phyloP scores from a whole-genome alignment of 2,888 invertebrate species.

The Cyrtodaria siliqua region DNA sequence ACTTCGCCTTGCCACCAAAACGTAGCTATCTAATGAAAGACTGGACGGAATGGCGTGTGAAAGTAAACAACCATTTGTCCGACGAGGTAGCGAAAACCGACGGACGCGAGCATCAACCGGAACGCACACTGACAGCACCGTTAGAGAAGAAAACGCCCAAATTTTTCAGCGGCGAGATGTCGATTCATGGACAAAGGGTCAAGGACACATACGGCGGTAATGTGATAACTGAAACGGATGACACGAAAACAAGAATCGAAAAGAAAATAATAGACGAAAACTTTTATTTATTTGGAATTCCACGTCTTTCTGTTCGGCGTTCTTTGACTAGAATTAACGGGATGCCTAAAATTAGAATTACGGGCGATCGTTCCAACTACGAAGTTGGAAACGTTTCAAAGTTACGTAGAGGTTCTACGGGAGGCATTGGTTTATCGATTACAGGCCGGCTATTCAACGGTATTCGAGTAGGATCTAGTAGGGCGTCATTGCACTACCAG shows the following conservation, averaged over 20 bases:
- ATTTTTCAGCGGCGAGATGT: conserved; percentile 36
- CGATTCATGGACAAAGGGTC: conserved; percentile 27
- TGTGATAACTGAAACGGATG: conserved; percentile 21
- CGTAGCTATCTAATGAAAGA: conserved; percentile 22
- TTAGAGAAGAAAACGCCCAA: conserved; percentile 23
- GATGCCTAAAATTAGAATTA: no score
- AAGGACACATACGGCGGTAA: conserved; percentile 39
- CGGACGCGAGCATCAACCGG: background rate
- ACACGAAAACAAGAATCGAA: conserved; percentile 4
- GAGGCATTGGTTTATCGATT: no score
- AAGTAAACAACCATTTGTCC: conserved; percentile 21
- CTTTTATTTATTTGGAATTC: conserved; percentile 48
- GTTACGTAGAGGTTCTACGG: no score
- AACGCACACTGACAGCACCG: conserved; percentile 9
- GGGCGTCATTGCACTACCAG: no score
- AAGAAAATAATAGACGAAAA: conserved; percentile 48
- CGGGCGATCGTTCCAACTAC: no score
- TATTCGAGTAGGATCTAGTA: no score
- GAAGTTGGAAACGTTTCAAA: no score
- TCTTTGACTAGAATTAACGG: background rate
- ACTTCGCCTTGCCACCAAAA: conserved; percentile 30
- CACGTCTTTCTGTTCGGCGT: conserved; percentile 21
- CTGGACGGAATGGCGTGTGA: conserved; percentile 36
- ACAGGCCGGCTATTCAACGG: no score
- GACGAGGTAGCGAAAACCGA: conserved; percentile 1